A percentile compares a stretch with the other conserved stretches of the same genome.
phyloP scores from a whole-genome alignment of 1,140 invertebrate genomes.

The Tetraneura akinire region DNA sequence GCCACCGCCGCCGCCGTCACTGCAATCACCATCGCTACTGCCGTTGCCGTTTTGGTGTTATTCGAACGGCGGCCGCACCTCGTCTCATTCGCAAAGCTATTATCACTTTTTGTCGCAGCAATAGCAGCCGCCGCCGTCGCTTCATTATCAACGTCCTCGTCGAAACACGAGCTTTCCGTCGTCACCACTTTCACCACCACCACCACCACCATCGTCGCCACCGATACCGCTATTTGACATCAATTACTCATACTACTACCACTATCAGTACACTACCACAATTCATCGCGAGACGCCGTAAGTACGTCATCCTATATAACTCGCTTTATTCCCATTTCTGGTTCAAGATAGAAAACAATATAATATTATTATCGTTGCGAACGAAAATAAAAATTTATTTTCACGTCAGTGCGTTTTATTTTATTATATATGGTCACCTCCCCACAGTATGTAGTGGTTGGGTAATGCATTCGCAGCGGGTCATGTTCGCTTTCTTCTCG shows the following conservation, averaged over 20 bases:
- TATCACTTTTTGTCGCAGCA: slow-evolving; percentile 14
- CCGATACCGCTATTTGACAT: too few relatives aligned
- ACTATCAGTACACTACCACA: neutral
- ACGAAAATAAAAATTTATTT: neutral
- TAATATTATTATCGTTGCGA: too few relatives aligned
- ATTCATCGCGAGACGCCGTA: neutral
- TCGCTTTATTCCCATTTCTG: neutral
- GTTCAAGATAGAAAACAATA: neutral
- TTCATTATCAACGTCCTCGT: neutral
- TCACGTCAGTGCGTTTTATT: neutral
- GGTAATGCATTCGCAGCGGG: too few relatives aligned
- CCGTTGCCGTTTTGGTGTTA: slow-evolving; percentile 19
- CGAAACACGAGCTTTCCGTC: neutral
- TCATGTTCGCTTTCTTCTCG: slow-evolving; percentile 9
- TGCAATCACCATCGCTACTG: too few relatives aligned
- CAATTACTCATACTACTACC: neutral
- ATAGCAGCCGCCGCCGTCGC: neutral
- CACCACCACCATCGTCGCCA: neutral
- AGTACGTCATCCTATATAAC: neutral
- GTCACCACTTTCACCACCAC: neutral
- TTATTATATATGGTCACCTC: too few relatives aligned
- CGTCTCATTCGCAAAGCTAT: slow-evolving; percentile 7
- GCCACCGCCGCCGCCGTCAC: too few relatives aligned
- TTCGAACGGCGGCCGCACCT: slow-evolving; percentile 46
- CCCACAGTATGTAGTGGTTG: too few relatives aligned